These are phyloP conservation scores for Antechinus stuartii DNA, from an alignment of 2,113 vertebrate species.

Conservation along the genomic window DNA sequence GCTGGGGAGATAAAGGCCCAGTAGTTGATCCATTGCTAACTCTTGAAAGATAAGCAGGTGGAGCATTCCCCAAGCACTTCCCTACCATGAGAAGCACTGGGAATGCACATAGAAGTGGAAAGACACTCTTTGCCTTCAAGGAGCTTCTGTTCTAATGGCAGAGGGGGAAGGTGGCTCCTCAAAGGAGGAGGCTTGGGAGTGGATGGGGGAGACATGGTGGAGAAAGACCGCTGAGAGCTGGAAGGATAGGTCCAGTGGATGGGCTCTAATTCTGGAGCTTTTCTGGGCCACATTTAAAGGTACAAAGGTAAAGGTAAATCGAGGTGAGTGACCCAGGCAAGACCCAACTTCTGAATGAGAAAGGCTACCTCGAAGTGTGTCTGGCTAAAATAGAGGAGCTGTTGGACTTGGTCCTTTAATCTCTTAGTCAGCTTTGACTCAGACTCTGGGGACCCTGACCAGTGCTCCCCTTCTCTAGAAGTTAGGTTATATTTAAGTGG, in stretches of 20 bases:
- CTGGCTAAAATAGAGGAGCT: not conserved
- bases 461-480: slow-evolving; percentile 1
- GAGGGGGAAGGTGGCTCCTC: not conserved
- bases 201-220: not conserved
- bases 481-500: slow-evolving; percentile 13
- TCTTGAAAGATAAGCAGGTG: not conserved
- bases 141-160: not conserved
- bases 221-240: not conserved
- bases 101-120: not conserved
- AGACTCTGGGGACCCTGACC: not conserved
- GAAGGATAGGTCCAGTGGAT: not conserved
- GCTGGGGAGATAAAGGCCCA: not conserved
- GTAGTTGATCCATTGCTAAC: too few relatives aligned
- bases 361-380: not conserved
- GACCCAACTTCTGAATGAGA: not conserved
- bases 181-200: not conserved
- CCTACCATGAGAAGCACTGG: not conserved
- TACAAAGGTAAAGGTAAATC: not conserved
- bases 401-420: slow-evolving; percentile 20
- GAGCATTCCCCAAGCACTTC: not conserved
- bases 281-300: not conserved
- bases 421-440: slow-evolving; percentile 21
- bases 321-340: not conserved
- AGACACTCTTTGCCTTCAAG: not conserved
- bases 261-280: not conserved